Percentiles rank a stretch among this genome's conserved stretches.
These are phyloP conservation scores for Camponotus vicinus DNA, from an alignment of 1,140 invertebrate genomes.

Conservation along the genomic window DNA sequence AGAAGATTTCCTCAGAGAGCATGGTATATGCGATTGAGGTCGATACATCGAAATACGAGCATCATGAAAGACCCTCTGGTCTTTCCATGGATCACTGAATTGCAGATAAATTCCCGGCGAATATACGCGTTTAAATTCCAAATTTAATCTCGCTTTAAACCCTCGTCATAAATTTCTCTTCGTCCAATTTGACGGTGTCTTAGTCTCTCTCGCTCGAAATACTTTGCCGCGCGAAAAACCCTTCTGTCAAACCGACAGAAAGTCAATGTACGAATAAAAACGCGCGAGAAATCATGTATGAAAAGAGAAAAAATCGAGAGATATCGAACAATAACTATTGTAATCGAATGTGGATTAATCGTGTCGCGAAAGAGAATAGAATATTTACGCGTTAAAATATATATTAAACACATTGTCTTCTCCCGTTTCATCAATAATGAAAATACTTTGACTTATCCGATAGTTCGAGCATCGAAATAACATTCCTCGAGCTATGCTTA, in stretches of 20 bases:
- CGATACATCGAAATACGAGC: neutral
- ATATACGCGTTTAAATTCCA: slow-evolving; percentile 13
- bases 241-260: neutral
- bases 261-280: neutral
- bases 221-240: neutral
- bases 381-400: neutral
- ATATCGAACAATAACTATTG: neutral
- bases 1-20: slow-evolving; percentile 51
- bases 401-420: neutral
- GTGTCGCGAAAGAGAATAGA: neutral
- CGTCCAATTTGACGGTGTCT: neutral
- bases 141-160: slow-evolving; percentile 1
- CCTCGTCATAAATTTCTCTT: neutral
- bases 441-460: neutral
- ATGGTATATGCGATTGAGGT: neutral
- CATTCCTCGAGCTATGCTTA: neutral
- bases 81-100: slow-evolving; percentile 12
- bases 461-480: neutral
- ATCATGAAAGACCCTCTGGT: neutral
- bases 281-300: neutral
- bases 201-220: neutral
- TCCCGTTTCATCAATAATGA: neutral
- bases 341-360: neutral
- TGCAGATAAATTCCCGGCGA: neutral
- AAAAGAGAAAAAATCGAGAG: neutral